phyloP scores from a whole-genome alignment of 2,888 invertebrate species.

The Drosophila multiciliata region DNA sequence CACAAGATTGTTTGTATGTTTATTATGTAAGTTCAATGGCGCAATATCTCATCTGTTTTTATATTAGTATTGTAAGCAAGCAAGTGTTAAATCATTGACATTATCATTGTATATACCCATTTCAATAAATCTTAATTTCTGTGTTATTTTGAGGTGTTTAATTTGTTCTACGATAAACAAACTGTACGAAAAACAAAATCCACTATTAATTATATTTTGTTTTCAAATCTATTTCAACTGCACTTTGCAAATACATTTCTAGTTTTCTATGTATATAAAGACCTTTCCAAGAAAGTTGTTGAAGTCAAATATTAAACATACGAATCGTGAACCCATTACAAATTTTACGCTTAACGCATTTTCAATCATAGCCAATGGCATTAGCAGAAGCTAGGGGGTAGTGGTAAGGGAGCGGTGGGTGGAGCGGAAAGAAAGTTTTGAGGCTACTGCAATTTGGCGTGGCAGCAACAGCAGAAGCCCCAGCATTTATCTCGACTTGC shows the following conservation, averaged over 20 bases:
- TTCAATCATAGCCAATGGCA: slow-evolving; percentile 34
- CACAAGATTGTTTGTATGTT: slow-evolving; percentile 3
- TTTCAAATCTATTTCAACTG: neutral
- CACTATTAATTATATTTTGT: neutral
- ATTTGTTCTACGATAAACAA: neutral
- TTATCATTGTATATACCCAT: neutral
- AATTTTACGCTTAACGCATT: slow-evolving; percentile 31
- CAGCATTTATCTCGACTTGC: slow-evolving; percentile 69
- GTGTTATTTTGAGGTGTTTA: neutral
- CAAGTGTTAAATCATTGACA: slow-evolving; percentile 7
- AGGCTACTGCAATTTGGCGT: slow-evolving; percentile 57
- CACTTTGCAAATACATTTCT: neutral
- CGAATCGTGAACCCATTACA: slow-evolving; percentile 22
- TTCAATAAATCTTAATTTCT: neutral
- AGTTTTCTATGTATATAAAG: neutral
- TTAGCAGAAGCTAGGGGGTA: neutral
- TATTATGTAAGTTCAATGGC: slow-evolving; percentile 3
- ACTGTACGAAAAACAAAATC: neutral
- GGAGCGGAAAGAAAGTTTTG: slow-evolving; percentile 35
- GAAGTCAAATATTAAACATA: slow-evolving; percentile 27
- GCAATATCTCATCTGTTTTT: neutral
- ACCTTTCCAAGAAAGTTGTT: neutral
- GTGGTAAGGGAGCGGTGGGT: neutral
- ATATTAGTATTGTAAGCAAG: neutral
- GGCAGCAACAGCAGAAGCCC: slow-evolving; percentile 24